These are phyloP conservation scores for Drosophila quadrilineata DNA, from an alignment of 1,140 invertebrate species.

Conservation along the genomic window DNA sequence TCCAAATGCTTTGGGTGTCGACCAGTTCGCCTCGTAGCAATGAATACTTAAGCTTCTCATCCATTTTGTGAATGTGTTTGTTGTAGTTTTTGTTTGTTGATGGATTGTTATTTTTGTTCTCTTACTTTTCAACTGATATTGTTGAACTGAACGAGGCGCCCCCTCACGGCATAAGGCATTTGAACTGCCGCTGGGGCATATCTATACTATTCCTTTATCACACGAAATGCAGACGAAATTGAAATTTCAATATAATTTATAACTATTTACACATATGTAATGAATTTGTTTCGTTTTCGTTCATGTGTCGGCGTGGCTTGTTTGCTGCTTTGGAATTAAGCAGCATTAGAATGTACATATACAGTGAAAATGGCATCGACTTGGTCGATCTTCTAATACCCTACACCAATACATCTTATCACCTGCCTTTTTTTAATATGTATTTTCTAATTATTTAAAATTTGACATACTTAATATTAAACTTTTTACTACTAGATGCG, in stretches of 20 bases:
- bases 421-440: background rate
- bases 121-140: slow-evolving; percentile 9
- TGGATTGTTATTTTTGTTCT: slow-evolving; percentile 20
- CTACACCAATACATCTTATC: background rate
- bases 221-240: background rate
- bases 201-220: slow-evolving; percentile 19
- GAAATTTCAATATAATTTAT: background rate
- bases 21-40: slow-evolving; percentile 73
- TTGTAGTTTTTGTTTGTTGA: background rate
- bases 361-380: background rate
- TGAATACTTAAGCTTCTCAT: slow-evolving; percentile 80
- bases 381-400: background rate
- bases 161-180: slow-evolving; percentile 23
- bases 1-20: slow-evolving; percentile 79
- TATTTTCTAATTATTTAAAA: background rate
- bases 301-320: slow-evolving; percentile 36
- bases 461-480: background rate
- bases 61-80: slow-evolving; percentile 50
- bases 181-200: slow-evolving; percentile 44
- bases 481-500: background rate
- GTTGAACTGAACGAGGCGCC: too few relatives aligned
- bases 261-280: slow-evolving; percentile 16
- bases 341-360: slow-evolving; percentile 9
- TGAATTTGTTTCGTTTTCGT: slow-evolving; percentile 5
- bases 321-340: slow-evolving; percentile 43